A percentile compares a stretch with the other conserved stretches of the same genome.
These are phyloP conservation scores for Oceanites oceanicus DNA, from an alignment of 2,113 vertebrate species.

Conservation along the genomic window DNA sequence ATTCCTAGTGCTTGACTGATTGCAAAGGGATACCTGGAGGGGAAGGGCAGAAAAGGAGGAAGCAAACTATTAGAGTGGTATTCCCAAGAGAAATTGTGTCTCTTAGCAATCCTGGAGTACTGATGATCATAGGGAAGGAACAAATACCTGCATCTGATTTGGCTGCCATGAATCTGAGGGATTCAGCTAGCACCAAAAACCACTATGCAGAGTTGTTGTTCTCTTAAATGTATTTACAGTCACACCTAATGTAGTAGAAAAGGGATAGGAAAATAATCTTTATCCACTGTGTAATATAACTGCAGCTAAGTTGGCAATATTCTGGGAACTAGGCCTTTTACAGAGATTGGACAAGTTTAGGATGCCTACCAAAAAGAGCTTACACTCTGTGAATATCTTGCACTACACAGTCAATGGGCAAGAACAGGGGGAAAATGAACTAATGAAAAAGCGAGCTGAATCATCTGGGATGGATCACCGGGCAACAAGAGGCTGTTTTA, in stretches of 20 bases:
- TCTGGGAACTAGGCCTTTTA: background rate
- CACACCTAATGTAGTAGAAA: background rate
- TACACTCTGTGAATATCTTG: background rate
- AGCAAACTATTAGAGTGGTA: background rate
- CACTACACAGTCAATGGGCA: background rate
- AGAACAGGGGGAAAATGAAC: background rate
- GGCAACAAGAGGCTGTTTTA: background rate
- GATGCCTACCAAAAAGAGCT: background rate
- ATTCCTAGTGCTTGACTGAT: background rate
- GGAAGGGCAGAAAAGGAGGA: background rate
- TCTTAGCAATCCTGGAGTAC: background rate
- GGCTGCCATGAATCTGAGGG: background rate
- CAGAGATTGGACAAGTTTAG: background rate
- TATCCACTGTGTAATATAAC: background rate
- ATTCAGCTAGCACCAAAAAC: background rate
- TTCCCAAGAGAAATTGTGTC: background rate
- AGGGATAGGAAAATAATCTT: background rate
- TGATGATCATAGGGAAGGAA: background rate
- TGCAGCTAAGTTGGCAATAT: background rate
- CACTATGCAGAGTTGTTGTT: background rate
- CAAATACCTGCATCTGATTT: background rate
- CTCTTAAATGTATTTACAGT: background rate
- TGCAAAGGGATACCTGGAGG: background rate
- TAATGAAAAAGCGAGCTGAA: conserved; percentile 1
- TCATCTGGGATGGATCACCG: background rate